Conservation (phyloP, 2,113 vertebrate species). For the Tupaia tana region DNA sequence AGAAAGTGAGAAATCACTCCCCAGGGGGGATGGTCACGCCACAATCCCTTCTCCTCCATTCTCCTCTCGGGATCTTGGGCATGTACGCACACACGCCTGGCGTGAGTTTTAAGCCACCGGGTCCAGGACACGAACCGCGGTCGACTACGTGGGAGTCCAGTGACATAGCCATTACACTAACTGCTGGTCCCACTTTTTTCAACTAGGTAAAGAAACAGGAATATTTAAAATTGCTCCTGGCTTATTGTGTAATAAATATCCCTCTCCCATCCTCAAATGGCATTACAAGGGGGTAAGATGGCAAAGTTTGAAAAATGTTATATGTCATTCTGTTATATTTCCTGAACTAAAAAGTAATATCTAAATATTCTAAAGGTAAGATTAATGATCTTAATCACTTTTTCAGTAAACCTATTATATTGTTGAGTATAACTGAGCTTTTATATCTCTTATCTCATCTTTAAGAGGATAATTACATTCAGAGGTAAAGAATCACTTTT, state of each 20-base stretch:
- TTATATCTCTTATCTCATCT: background rate
- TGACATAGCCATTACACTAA: too few relatives aligned
- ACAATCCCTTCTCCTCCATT: too few relatives aligned
- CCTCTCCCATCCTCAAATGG: background rate
- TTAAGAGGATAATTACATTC: background rate
- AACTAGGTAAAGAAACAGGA: background rate
- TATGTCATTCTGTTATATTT: background rate
- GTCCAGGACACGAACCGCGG: too few relatives aligned
- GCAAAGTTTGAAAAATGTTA: background rate
- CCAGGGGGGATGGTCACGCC: too few relatives aligned
- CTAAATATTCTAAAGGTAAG: background rate
- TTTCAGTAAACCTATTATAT: background rate
- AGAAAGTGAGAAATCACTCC: too few relatives aligned
- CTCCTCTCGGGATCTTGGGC: too few relatives aligned
- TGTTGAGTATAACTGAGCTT: background rate
- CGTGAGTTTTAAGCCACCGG: too few relatives aligned
- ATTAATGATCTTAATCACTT: background rate
- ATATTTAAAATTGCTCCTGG: background rate
- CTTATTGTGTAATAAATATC: background rate
- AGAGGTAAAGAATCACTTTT: constrained; percentile 17
- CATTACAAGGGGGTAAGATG: background rate
- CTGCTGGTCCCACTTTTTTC: background rate
- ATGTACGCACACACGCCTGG: too few relatives aligned
- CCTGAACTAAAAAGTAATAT: background rate
- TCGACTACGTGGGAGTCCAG: too few relatives aligned